Conservation (phyloP, 1,140 invertebrate species). For the Ridgeia piscesae region DNA sequence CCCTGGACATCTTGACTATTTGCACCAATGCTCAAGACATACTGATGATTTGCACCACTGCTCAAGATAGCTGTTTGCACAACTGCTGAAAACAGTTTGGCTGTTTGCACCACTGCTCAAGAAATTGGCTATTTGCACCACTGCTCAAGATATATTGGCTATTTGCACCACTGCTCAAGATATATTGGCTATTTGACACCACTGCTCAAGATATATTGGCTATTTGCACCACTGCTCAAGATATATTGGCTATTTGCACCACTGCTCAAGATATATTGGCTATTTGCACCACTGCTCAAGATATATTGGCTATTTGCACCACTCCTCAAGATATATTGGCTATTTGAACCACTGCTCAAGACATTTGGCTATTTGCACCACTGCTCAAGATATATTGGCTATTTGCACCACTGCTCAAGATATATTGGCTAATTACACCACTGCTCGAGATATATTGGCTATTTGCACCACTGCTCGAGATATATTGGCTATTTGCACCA, state of each 20-base stretch:
- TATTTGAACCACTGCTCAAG: background rate
- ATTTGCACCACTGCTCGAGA: background rate
- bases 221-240: background rate
- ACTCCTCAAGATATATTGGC: background rate
- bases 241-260: background rate
- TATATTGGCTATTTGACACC: background rate
- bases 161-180: background rate
- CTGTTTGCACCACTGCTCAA: no score
- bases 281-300: background rate
- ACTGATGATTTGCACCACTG: background rate
- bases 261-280: background rate
- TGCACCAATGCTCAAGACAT: background rate
- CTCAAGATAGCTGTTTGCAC: background rate
- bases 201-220: background rate
- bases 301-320: background rate
- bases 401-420: background rate
- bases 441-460: background rate
- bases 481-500: background rate
- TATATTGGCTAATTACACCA: background rate
- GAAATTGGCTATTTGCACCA: background rate
- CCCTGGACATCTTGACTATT: background rate
- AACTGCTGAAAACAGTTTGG: background rate
- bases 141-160: conserved; percentile 1
- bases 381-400: background rate
- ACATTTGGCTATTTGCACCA: background rate